Evolutionary conservation across 2,797 vertebrate species (phyloP).

Genomic region (Sebastes minor): DNA sequence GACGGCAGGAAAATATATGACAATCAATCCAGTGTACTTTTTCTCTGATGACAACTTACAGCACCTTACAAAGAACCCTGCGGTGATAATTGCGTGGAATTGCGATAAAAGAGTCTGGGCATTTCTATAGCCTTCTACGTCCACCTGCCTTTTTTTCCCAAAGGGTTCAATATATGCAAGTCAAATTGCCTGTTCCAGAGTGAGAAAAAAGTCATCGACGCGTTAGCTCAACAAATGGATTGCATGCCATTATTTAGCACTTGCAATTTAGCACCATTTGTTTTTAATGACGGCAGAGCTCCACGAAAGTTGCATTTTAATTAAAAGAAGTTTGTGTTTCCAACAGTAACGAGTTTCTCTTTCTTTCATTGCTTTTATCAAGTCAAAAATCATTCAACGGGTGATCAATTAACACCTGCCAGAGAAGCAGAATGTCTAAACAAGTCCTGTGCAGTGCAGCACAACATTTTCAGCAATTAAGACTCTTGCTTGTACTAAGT

Average conservation of each 20-base stretch:
- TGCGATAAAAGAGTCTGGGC: neutral
- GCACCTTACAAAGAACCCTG: neutral
- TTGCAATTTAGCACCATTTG: constrained; percentile 54
- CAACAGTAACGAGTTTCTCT: constrained; percentile 42
- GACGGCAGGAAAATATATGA: neutral
- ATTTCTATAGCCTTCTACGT: neutral
- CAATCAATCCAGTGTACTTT: neutral
- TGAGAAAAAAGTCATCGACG: neutral
- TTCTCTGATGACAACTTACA: neutral
- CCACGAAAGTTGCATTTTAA: constrained; percentile 65
- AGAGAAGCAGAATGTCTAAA: constrained; percentile 53
- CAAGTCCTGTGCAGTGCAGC: constrained; percentile 34
- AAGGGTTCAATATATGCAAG: neutral
- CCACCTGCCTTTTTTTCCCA: neutral
- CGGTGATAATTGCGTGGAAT: neutral
- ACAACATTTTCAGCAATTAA: constrained; percentile 67
- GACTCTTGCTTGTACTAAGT: constrained; percentile 42
- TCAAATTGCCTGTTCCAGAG: constrained; percentile 16
- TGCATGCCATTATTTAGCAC: constrained; percentile 48
- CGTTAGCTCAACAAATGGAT: constrained; percentile 31
- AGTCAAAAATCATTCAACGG: constrained; percentile 61
- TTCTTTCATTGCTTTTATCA: constrained; percentile 6
- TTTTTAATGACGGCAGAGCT: constrained; percentile 62
- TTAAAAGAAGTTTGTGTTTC: constrained; percentile 63
- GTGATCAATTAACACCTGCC: constrained; percentile 70